Evolutionary conservation across 2,113 vertebrate species (phyloP).

Genomic region (Verasper variegatus): DNA sequence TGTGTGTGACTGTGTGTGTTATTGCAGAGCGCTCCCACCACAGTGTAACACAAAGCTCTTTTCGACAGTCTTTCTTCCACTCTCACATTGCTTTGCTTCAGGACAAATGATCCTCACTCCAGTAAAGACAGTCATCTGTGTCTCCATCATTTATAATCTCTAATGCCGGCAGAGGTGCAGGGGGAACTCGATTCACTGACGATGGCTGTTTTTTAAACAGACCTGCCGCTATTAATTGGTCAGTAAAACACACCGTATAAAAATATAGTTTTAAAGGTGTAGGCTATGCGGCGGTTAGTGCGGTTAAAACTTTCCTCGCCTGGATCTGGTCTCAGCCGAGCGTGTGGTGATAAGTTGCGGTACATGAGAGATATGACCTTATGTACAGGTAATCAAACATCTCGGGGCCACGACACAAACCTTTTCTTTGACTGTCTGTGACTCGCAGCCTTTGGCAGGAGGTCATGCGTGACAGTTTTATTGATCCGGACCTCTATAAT

Average conservation of each 20-base stretch:
- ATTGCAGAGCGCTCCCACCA: constrained; percentile 46
- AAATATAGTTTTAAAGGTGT: constrained; percentile 24
- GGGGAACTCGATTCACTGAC: constrained; percentile 30
- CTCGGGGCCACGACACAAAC: constrained; percentile 48
- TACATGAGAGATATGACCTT: constrained; percentile 44
- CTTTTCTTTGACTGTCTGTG: constrained; percentile 55
- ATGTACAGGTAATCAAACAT: constrained; percentile 66
- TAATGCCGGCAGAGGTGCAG: constrained; percentile 49
- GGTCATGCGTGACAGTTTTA: constrained; percentile 79
- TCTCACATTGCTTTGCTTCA: constrained; percentile 62
- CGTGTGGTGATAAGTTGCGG: constrained; percentile 42
- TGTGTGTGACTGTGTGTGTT: constrained; percentile 21
- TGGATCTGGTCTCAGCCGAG: constrained; percentile 23
- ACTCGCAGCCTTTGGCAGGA: constrained; percentile 61
- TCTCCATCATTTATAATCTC: constrained; percentile 60
- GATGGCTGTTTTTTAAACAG: constrained; percentile 41
- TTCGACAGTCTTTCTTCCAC: constrained; percentile 62
- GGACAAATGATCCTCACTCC: constrained; percentile 69
- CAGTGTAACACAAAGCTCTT: constrained; percentile 68
- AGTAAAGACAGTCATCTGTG: constrained; percentile 58
- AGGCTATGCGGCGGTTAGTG: constrained; percentile 1
- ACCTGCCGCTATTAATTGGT: constrained; percentile 34
- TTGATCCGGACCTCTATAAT: constrained; percentile 83
- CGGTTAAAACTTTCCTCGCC: constrained; percentile 15
- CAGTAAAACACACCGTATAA: constrained; percentile 34